Evolutionary conservation across 2,888 invertebrate genomes (phyloP), one percentile per base, ranked within the genome.

Genomic region (Neelides folsomi): DNA sequence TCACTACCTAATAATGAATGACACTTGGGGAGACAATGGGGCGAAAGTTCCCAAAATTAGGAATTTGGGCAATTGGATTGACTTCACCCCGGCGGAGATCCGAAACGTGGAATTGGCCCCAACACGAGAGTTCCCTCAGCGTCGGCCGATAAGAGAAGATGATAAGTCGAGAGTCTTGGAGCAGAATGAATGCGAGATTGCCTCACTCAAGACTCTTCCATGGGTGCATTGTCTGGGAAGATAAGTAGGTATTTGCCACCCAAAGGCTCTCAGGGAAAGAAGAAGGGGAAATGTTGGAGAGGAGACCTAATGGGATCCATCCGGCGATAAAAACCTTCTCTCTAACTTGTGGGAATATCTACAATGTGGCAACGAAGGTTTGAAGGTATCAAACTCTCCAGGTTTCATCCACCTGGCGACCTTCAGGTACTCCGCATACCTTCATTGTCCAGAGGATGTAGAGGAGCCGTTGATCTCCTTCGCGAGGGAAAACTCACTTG

Each of bases 401-500:
- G 27, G 20, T 37, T 35, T 40, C 42, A 41, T 49, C 49, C 49
- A 49, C 49, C 49, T 49, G 49, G 49, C 42, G 49, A 49, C 49
- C 49, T 49, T 49, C 49, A 42, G 35, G 36, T 42, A 27, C 27
- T 27, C 27, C 27, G 27, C 27, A 27, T 27, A 27, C 27, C 27
- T 27, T 3, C 27, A 27, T 27, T 27, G 27, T 27, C 27, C 27
- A 27, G 27, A 27, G 27, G 27, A 27, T 27, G 27, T 27, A 7
- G 27, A 27, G n/a, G 27, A 27, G 27, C 27, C 27, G 27, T 27
- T 27, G 27, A 27, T 27, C 27, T 27, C 27, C 27, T 27, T 27
- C 27, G 7, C 27, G 27, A 27, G 27, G 27, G 27, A 27, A 27
- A 27, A 27, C 27, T 27, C 27, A 27, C 27, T 27, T 27, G 27